Base-by-base conservation (phyloP, 2,888 invertebrate species). In the Exocentrus adspersus region DNA sequence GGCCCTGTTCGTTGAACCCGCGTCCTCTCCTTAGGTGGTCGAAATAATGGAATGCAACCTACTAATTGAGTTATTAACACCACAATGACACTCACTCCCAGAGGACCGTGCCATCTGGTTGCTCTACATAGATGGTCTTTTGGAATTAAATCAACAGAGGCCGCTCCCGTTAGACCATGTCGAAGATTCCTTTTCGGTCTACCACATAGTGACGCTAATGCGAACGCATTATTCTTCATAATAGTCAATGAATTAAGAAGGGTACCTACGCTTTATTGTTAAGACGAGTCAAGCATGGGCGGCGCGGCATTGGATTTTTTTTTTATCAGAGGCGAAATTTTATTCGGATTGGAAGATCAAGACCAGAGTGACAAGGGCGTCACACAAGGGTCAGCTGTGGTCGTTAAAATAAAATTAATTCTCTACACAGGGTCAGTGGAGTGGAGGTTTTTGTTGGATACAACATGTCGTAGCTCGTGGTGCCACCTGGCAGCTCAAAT, bases 61-160 rank as follows among this genome's bases (percentile, higher is more conserved):
- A 51, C 51, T 51, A 51, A 51, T 51, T 37, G 51, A 51, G 51
- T 51, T 51, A 51, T 51, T 17, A 32, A 20, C 14, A n/a, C 37
- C 1, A 37, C 37, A 37, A 51, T 32, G 51, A 37, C 32, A 51
- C 51, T 51, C 50, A 7, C 14, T 10, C 17, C 12, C 5, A 2
- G 19, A 19, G 16, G 37, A 30, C 51, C 12, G 6, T 19, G 19
- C 30, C 51, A 51, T 51, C 51, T 51, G 51, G 51, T 10, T 17
- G 24, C 10, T 37, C 20, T 19, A 51, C 32, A n/a, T n/a, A n/a
- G n/a, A n/a, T n/a, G n/a, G n/a, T 51, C 24, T 16, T 19, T 19
- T 32, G 5, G 6, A 51, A 3, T 19, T 43, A n/a, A 19, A 43
- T 12, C 20, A 43, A 43, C 16, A 43, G 19, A 17, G 43, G 19